Base-by-base conservation (phyloP, 2,797 vertebrate genomes). In the Cercopithecus hamlyni region DNA sequence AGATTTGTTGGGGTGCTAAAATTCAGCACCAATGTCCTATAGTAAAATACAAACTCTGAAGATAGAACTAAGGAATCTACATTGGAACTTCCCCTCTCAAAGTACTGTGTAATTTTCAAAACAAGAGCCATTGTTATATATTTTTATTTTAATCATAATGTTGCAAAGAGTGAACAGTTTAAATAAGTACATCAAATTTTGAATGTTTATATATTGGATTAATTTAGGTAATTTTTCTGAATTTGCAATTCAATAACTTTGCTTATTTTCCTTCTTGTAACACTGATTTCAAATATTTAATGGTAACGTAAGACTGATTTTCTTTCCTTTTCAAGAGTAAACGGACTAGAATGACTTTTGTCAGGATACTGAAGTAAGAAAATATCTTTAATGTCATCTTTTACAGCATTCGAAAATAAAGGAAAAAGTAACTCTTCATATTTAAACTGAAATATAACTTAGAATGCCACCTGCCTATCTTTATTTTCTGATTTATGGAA, bases 321-420 rank as follows among this genome's bases (percentile, higher is more conserved):
- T 97, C 86, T 95, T 13, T 98, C 94, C 97, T 97, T 97, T 96
- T 73, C 79, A 96, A 96, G 48, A 30, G 30, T 97, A 97, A 97
- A 95, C 86, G 83, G 79, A 79, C 96, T 89, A 88, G 84, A 85
- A 97, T 85, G 24, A 48, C 95, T 72, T 93, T 91, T 97, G 3
- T n/a, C 27, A 94, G 3, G 27, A 76, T 79, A 92, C 39, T n/a
- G 9, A 90, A 39, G 7, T 27, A 77, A n/a, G 33, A 80, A 80
- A 70, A 58, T 91, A 64, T 45, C 5, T 86, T 90, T 61, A 55
- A 67, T 9, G 7, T 55, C 14, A n/a, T 4, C n/a, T 43, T 58
- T 5, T 43, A 41, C 73, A 48, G 14, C 48, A 27, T 39, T 85
- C 22, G 5, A 48, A 86, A 79, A 70, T 85, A 17, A n/a, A 94